phyloP scores from a whole-genome alignment of 2,888 invertebrate species.

The Callyntrura sp. region DNA sequence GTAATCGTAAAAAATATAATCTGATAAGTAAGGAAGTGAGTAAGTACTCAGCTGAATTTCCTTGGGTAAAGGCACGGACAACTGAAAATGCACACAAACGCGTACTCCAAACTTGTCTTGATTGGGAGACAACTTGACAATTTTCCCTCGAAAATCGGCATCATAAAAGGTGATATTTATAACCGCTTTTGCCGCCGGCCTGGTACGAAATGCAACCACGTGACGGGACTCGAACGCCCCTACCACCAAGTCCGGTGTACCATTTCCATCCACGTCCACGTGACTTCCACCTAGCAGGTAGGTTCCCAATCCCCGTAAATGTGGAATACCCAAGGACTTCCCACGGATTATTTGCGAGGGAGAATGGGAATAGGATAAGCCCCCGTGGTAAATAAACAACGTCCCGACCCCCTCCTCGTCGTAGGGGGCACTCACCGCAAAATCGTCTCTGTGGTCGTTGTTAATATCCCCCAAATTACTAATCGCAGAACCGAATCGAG shows the following conservation, averaged over 20 bases:
- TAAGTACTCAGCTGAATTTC: too few species aligned
- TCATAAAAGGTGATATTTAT: too few species aligned
- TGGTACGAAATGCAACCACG: too few species aligned
- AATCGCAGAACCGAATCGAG: constrained; percentile 80
- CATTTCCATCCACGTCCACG: constrained; percentile 77
- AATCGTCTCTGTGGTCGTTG: constrained; percentile 49
- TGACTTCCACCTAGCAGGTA: constrained; percentile 40
- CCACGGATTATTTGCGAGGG: not conserved
- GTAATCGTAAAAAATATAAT: too few species aligned
- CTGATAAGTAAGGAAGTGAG: too few species aligned
- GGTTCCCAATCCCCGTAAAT: constrained; percentile 73
- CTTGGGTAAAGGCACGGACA: too few species aligned
- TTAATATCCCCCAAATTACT: constrained; percentile 77
- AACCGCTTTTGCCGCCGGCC: too few species aligned
- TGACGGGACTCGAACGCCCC: constrained; percentile 53
- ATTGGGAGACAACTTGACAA: too few species aligned
- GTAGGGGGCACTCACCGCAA: constrained; percentile 76
- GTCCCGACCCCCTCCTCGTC: constrained; percentile 65
- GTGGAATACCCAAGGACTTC: constrained; percentile 22
- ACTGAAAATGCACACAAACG: too few species aligned
- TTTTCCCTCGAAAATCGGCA: too few species aligned
- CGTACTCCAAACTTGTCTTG: too few species aligned
- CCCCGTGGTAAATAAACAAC: constrained; percentile 66
- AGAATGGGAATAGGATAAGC: not conserved
- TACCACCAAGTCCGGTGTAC: constrained; percentile 74